Percentiles rank a stretch among this genome's conserved stretches.
Conservation (phyloP, 2,888 invertebrate genomes). For the Colostygia pectinataria region DNA sequence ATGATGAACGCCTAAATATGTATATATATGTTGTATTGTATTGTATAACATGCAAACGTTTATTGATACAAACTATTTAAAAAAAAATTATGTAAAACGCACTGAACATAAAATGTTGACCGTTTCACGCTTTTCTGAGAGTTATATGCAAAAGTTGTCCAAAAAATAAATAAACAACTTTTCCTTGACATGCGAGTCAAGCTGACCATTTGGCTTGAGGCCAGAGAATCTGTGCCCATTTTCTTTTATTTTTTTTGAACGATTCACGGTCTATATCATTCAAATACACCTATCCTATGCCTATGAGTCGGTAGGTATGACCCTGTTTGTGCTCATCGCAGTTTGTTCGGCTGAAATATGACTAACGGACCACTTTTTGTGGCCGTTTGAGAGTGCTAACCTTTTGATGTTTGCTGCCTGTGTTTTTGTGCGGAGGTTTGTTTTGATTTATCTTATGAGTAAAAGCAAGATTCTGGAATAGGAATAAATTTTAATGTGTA, state of each 20-base stretch:
- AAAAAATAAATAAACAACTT: conserved; percentile 39
- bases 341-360: conserved; percentile 43
- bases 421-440: conserved; percentile 27
- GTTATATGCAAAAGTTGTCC: conserved; percentile 16
- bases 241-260: conserved; percentile 49
- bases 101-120: too few relatives aligned
- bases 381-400: conserved; percentile 35
- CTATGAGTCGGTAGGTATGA: conserved; percentile 5
- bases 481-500: conserved; percentile 10
- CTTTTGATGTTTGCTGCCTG: conserved; percentile 39
- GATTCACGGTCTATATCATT: conserved; percentile 40
- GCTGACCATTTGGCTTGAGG: conserved; percentile 50
- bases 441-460: conserved; percentile 17
- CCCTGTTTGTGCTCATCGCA: conserved; percentile 31
- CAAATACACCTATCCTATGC: conserved; percentile 26
- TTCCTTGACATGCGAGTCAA: conserved; percentile 39
- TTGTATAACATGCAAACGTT: too few relatives aligned
- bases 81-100: too few relatives aligned
- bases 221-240: conserved; percentile 50
- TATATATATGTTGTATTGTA: too few relatives aligned
- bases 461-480: not conserved
- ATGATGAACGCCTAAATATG: too few relatives aligned
- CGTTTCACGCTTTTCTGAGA: not conserved
- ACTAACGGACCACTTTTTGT: conserved; percentile 40
- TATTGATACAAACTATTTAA: too few relatives aligned